These are phyloP conservation scores for Muscidifurax raptorellus DNA, from an alignment of 1,140 invertebrate species.

Conservation along the genomic window DNA sequence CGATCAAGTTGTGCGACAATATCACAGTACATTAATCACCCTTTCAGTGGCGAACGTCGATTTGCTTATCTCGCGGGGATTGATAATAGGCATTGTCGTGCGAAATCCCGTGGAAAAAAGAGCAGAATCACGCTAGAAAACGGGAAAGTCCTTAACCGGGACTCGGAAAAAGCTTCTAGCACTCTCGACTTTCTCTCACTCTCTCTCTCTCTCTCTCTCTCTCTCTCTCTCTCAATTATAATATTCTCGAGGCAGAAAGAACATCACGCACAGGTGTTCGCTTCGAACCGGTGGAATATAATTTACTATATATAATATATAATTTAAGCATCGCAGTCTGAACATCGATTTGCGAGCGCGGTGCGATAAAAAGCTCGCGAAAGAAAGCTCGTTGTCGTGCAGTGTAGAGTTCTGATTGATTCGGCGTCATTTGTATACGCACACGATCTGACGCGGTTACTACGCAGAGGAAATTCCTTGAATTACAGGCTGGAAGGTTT, in stretches of 20 bases:
- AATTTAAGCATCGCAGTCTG: no score
- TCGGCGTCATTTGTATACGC: no score
- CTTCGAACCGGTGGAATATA: not conserved
- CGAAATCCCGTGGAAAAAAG: not conserved
- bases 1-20: not conserved
- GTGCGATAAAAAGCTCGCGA: not conserved
- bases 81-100: not conserved
- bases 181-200: no score
- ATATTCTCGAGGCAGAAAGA: not conserved
- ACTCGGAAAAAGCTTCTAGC: not conserved
- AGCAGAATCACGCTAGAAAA: not conserved
- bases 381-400: not conserved
- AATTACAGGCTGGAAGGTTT: no score
- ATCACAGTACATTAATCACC: not conserved
- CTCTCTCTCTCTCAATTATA: not conserved
- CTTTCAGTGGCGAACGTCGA: not conserved
- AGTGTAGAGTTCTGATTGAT: no score
- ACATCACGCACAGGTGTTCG: not conserved
- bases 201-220: no score
- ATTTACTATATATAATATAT: not conserved
- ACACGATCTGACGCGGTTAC: not conserved
- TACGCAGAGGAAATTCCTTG: not conserved
- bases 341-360: not conserved
- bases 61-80: not conserved
- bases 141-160: not conserved